phyloP scores from a whole-genome alignment of 1,140 invertebrate species.

The Ceratosolen solmsi region DNA sequence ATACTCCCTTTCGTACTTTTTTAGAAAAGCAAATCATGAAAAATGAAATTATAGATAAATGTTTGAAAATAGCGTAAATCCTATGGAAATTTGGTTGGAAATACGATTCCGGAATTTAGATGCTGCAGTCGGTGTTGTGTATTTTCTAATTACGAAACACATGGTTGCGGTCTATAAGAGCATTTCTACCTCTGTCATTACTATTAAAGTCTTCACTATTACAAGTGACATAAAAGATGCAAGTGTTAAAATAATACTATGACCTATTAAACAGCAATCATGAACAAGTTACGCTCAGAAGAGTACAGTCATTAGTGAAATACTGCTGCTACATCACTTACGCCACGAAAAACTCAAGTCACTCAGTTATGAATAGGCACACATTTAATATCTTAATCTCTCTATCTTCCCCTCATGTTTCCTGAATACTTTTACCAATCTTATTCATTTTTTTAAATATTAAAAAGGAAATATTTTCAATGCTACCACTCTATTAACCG shows the following conservation, averaged over 20 bases:
- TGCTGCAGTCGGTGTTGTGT: not conserved
- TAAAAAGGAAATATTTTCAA: no score
- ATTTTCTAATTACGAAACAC: slow-evolving; percentile 38
- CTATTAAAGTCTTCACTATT: slow-evolving; percentile 38
- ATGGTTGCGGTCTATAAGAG: slow-evolving; percentile 6
- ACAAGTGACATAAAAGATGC: slow-evolving; percentile 9
- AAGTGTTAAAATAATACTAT: slow-evolving; percentile 32
- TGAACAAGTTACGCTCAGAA: slow-evolving; percentile 32
- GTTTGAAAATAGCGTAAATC: slow-evolving; percentile 20
- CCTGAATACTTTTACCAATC: not conserved
- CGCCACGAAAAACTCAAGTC: not conserved
- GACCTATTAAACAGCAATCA: slow-evolving; percentile 46
- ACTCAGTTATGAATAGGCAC: not conserved
- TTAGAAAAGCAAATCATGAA: not conserved
- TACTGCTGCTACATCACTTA: slow-evolving; percentile 4
- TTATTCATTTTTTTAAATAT: not conserved
- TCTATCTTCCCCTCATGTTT: not conserved
- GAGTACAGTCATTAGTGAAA: slow-evolving; percentile 35
- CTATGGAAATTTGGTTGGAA: slow-evolving; percentile 36
- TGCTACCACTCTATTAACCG: no score
- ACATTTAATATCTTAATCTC: not conserved
- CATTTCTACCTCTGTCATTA: slow-evolving; percentile 10
- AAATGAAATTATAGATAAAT: not conserved
- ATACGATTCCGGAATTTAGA: not conserved
- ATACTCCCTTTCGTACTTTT: not conserved